Conservation (phyloP, 2,113 vertebrate genomes). For the Hassar affinis region DNA sequence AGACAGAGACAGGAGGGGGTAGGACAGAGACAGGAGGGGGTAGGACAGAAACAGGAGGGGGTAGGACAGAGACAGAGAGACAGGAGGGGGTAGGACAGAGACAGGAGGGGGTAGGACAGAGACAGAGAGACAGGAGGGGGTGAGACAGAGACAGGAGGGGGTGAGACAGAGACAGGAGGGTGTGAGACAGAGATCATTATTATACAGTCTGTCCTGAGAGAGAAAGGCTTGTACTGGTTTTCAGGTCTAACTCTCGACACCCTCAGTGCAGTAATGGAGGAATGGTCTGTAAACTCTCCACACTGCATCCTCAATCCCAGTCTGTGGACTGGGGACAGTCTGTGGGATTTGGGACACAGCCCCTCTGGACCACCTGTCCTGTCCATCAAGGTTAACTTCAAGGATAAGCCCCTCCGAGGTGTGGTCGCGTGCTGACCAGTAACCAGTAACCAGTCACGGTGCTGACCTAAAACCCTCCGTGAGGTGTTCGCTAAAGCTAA, state of each 20-base stretch:
- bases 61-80: neutral
- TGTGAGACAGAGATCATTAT: too few species aligned
- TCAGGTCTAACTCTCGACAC: neutral
- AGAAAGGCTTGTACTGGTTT: too few species aligned
- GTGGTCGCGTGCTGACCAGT: neutral
- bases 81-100: neutral
- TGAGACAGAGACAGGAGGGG: too few species aligned
- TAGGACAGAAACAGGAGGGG: neutral
- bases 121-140: too few species aligned
- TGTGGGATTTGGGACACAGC: neutral
- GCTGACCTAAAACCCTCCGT: neutral
- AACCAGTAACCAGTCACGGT: too few species aligned
- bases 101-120: neutral
- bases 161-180: too few species aligned
- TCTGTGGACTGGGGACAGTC: neutral
- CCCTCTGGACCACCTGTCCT: neutral
- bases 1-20: too few species aligned
- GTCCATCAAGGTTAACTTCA: neutral
- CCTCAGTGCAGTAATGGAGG: fast-evolving
- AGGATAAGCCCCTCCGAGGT: too few species aligned
- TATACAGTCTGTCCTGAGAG: too few species aligned
- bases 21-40: neutral
- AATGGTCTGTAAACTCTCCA: neutral
- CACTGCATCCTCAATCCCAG: neutral
- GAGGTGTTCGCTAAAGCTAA: neutral